Evolutionary conservation across 2,113 vertebrate species (phyloP), one percentile per base, ranked within the genome.

Genomic region (Gavialis gangeticus): DNA sequence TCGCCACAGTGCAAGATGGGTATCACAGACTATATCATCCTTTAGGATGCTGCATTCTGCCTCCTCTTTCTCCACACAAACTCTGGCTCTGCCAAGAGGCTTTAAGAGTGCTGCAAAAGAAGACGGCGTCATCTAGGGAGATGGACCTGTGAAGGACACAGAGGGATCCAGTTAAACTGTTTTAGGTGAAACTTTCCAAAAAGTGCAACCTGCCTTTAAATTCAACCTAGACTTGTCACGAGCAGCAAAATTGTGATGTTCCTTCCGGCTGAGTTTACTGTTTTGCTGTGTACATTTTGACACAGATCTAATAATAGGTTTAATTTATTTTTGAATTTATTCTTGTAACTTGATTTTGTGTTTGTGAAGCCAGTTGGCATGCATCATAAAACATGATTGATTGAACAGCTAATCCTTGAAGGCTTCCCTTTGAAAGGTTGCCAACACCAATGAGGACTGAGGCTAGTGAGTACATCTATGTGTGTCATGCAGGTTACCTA

Each of bases 301-400:
- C 1, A 4, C 66, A 75, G 63, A 83, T 82, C 84, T 95, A 93
- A 89, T 60, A 91, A 82, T 24, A 95, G 85, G 62, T 76, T 69
- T 81, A 79, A 81, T 27, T 2, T 71, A 75, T 95, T 96, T 93
- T 69, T 86, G 30, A 81, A 86, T 94, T 96, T 93, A 89, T 88
- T 95, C 66, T 79, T 93, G 93, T 69, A 85, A 71, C 86, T 93
- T 92, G 85, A 67, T 79, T 93, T 66, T 71, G 78, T 94, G 78
- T 92, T 97, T 94, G 94, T 69, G 67, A 90, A 91, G 63, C 84
- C 88, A 96, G 93, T 86, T 96, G 91, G 92, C 0, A 1, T 73
- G 85, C 92, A 92, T 97, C 89, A 95, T 90, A 93, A 96, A 91
- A 95, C 91, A 73, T 97, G 92, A 96, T 95, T 96, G 96, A 97